Conservation (phyloP, 2,888 invertebrate genomes). For the Scaptomyza cyrtandrae region DNA sequence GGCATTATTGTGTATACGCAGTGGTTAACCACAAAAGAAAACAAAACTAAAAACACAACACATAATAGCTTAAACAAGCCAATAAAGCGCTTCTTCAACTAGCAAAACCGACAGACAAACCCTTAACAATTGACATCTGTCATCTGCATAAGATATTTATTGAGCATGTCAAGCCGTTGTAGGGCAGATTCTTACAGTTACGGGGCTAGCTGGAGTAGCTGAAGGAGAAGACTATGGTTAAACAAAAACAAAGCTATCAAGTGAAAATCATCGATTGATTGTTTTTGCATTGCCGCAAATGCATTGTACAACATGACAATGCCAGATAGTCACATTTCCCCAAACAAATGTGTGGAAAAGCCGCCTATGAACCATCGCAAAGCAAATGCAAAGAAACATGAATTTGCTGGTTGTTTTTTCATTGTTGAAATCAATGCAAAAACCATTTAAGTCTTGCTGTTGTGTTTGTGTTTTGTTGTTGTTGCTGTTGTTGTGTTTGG, state of each 20-base stretch:
- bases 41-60: conserved; percentile 31
- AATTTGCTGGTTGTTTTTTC: conserved; percentile 45
- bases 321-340: conserved; percentile 27
- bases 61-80: conserved; percentile 36
- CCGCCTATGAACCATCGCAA: conserved; percentile 9
- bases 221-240: neutral
- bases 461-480: neutral
- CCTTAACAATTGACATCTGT: conserved; percentile 43
- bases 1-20: conserved; percentile 39
- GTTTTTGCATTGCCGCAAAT: conserved; percentile 52
- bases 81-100: conserved; percentile 35
- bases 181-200: conserved; percentile 13
- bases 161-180: conserved; percentile 37
- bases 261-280: conserved; percentile 64
- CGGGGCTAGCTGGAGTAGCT: neutral
- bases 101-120: conserved; percentile 3
- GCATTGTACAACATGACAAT: conserved; percentile 67
- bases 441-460: conserved; percentile 53
- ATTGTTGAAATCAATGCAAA: conserved; percentile 54
- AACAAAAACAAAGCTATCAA: conserved; percentile 39
- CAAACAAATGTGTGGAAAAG: conserved; percentile 1
- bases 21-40: conserved; percentile 50
- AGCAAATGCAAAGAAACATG: conserved; percentile 50
- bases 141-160: conserved; percentile 53
- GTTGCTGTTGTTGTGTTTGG: conserved; percentile 47